Percentiles rank a stretch among this genome's conserved stretches.
Conservation (phyloP, 1,140 invertebrate species). For the Ladona fulva region DNA sequence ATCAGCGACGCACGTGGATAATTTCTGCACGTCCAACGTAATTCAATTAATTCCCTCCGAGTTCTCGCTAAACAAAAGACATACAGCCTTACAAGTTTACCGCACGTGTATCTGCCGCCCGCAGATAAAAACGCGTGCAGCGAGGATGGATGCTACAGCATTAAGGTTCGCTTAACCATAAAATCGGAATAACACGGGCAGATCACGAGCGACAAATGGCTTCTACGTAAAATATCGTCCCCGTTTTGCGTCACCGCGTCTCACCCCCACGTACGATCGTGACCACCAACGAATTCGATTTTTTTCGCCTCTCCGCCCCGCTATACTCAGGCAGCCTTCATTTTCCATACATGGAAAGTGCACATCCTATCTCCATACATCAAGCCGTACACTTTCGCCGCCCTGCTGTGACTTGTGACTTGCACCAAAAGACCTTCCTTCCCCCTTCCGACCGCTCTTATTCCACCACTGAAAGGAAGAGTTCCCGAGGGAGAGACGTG, state of each 20-base stretch:
- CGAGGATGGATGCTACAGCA: background rate
- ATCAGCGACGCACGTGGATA: too few species aligned
- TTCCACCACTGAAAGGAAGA: background rate
- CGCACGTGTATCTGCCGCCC: too few species aligned
- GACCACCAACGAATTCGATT: background rate
- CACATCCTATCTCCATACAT: constrained; percentile 9
- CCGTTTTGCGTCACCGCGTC: background rate
- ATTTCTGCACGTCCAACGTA: too few species aligned
- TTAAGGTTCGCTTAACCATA: background rate
- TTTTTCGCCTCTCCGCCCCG: background rate
- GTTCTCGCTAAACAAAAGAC: too few species aligned
- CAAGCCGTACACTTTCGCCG: background rate
- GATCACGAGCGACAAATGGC: background rate
- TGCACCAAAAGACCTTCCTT: background rate
- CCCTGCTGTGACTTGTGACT: background rate
- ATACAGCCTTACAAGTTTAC: too few species aligned
- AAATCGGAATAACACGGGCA: background rate
- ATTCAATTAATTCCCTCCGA: too few species aligned
- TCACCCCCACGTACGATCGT: background rate
- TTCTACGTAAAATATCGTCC: background rate
- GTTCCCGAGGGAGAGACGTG: background rate
- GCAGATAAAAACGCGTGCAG: background rate
- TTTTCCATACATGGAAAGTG: constrained; percentile 4
- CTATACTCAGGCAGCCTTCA: background rate
- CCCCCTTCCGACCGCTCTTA: background rate